Evolutionary conservation across 2,888 invertebrate species (phyloP), one percentile per base, ranked within the genome.

Genomic region (Ectemnius cavifrons): DNA sequence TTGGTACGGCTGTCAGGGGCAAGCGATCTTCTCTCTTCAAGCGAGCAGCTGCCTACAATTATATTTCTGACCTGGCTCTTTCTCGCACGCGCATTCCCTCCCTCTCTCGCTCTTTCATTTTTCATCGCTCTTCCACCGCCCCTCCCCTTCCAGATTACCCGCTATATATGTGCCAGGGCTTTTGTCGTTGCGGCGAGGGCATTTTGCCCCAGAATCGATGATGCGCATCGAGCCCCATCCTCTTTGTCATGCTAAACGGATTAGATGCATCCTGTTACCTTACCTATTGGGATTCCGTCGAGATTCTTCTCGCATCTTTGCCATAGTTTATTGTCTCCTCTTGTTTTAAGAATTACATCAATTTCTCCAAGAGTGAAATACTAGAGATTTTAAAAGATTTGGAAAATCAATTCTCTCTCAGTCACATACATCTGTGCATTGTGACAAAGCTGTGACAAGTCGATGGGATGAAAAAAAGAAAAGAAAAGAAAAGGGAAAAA

Each of bases 191-290:
- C 77, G 71, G 74, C 81, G 76, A 74, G 71, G 71, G 68, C 74
- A 85, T 87, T 88, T 88, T 76, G 81, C 76, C 78, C 77, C 78
- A 79, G 84, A 88, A 88, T 88, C 87, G 87, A 90, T 89, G 88
- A 89, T 87, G 86, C 85, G 86, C 84, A 87, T 88, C 85, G 83
- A 77, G 83, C 84, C 81, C 67, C 72, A 11, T 74, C 77, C 65
- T 83, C 82, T 87, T 90, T 89, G 88, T 89, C 79, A 87, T 87
- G 88, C 83, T 88, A 88, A 89, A 86, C 81, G 84, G 83, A 84
- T 88, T 86, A 88, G 85, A 80, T 83, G 84, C 85, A 85, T 86
- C 85, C 84, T 83, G 75, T 75, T 77, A 73, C 74, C 64, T 64
- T 27, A 47, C 14, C 13, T 28, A 27, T n/a, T 23, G 58, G n/a